Evolutionary conservation across 2,797 vertebrate genomes (phyloP).

Genomic region (Siniperca scherzeri): DNA sequence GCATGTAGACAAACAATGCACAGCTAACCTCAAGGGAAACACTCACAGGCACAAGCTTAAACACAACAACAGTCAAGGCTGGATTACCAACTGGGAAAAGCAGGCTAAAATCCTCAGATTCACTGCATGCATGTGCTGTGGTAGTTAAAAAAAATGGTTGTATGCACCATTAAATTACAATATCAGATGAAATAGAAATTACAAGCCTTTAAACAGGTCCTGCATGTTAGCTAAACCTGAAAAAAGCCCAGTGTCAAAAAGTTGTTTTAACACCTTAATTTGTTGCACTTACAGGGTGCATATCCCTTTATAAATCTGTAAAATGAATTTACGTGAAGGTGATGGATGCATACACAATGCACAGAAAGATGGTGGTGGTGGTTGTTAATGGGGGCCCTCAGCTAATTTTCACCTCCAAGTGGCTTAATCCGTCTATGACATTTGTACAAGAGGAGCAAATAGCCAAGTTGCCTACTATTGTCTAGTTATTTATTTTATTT

Average conservation of each 20-base stretch:
- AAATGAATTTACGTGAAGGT: background rate
- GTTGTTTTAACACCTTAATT: background rate
- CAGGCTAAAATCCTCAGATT: slow-evolving; percentile 3
- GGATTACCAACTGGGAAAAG: slow-evolving; percentile 17
- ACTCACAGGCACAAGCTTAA: background rate
- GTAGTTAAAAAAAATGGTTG: slow-evolving; percentile 3
- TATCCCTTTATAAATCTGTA: background rate
- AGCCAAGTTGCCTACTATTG: background rate
- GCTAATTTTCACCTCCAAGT: background rate
- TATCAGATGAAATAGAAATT: background rate
- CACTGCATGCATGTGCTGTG: background rate
- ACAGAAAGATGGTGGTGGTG: background rate
- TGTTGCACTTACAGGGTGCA: background rate
- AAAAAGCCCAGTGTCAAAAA: background rate
- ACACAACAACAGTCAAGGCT: slow-evolving; percentile 18
- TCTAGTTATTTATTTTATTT: background rate
- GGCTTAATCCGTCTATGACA: background rate
- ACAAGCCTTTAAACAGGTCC: background rate
- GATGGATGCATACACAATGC: no score
- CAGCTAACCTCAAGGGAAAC: slow-evolving; percentile 24
- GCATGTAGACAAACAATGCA: slow-evolving; percentile 49
- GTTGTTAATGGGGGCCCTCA: background rate
- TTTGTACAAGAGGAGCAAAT: background rate
- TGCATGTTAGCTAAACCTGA: background rate
- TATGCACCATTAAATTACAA: background rate